Base-by-base conservation (phyloP, 2,797 vertebrate genomes). In the Galaxias olidus region DNA sequence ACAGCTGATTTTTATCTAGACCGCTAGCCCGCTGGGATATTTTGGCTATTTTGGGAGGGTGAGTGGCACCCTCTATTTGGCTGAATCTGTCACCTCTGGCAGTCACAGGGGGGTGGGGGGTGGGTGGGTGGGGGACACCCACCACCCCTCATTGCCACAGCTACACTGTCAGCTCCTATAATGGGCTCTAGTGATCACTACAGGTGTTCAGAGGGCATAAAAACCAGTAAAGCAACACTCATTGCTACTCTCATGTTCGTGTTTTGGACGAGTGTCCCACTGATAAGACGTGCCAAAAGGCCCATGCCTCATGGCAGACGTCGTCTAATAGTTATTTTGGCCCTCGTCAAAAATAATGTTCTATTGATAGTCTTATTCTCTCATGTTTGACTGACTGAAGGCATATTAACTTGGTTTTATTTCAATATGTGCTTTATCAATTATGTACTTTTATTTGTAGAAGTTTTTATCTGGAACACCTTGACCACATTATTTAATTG, bases 1-100 rank as follows among this genome's bases (percentile, higher is more conserved):
- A 88, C 92, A 93, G 93, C 93, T 94, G 93, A 92, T 91, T 94
- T 94, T 93, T 94, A 95, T 93, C 90, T 82, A 82, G 74, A 48
- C 60, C 59, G 9, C 81, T 71, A 71, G 63, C 76, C 88, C 81
- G 86, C 84, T 79, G 86, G 83, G 84, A 81, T 73, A 86, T 82
- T 80, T 69, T 84, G 88, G 80, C 91, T 95, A 95, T 95, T 94
- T 95, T 93, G 86, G 93, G 93, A 78, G 74, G 79, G 81, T 83
- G 81, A 77, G 77, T 80, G 85, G 72, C 81, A 81, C 78, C 84
- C 73, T 70, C 80, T 88, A 63, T 82, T 84, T 52, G 30, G 56
- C 81, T 91, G 89, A 92, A 84, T 94, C 90, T 86, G 76, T 92
- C 88, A 79, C 80, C 84, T 80, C 72, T 76, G 86, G 89, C 88